Percentiles rank a stretch among this genome's conserved stretches.
Evolutionary conservation across 1,140 invertebrate species (phyloP).

Genomic region (Drosophila novamexicana): DNA sequence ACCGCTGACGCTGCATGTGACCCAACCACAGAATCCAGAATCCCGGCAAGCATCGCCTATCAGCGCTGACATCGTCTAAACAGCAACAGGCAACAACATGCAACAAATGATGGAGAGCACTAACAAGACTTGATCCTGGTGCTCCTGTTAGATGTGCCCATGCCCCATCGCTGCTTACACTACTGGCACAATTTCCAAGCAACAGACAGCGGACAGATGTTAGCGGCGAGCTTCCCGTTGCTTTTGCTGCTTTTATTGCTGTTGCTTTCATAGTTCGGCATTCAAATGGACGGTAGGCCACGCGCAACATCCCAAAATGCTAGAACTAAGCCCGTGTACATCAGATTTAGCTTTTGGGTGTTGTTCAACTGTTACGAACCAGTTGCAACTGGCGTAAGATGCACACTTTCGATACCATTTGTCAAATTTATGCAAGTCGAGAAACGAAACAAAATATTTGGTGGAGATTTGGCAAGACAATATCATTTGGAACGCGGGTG

Average conservation of each 20-base stretch:
- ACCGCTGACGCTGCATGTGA: conserved; percentile 40
- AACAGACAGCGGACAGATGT: conserved; percentile 6
- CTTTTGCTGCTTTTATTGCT: conserved; percentile 40
- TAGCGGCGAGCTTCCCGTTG: conserved; percentile 27
- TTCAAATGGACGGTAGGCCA: conserved; percentile 28
- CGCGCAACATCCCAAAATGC: neutral
- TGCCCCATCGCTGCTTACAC: conserved; percentile 23
- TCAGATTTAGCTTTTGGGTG: conserved; percentile 37
- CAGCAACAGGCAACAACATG: conserved; percentile 47
- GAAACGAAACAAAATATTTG: conserved; percentile 51
- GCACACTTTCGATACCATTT: conserved; percentile 78
- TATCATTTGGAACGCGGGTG: conserved; percentile 44
- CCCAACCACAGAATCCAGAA: conserved; percentile 32
- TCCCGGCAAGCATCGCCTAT: conserved; percentile 66
- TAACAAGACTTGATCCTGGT: conserved; percentile 78
- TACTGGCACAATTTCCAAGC: conserved; percentile 50
- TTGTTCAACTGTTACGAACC: conserved; percentile 41
- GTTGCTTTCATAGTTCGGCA: conserved; percentile 36
- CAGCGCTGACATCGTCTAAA: conserved; percentile 70
- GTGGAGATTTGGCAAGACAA: conserved; percentile 46
- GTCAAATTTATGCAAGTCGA: conserved; percentile 68
- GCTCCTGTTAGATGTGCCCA: conserved; percentile 59
- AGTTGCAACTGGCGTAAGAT: conserved; percentile 65
- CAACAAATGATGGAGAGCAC: conserved; percentile 51
- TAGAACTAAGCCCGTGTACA: neutral